phyloP scores from a whole-genome alignment of 2,888 invertebrate species.

The Melieria picta region DNA sequence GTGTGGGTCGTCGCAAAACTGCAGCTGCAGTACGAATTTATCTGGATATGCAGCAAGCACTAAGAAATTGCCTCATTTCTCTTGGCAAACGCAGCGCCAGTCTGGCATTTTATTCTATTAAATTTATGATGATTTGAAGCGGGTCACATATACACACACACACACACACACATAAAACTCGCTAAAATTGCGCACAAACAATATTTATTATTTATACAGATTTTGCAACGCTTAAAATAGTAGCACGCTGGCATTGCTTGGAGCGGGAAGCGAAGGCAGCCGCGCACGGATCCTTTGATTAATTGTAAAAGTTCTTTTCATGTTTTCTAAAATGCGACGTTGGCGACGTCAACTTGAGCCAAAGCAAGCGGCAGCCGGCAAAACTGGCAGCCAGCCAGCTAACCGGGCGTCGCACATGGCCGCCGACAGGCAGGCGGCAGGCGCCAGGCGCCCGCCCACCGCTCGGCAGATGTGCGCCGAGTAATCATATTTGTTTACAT shows the following conservation, averaged over 20 bases:
- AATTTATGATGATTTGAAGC: no score
- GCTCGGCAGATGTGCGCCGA: conserved; percentile 5
- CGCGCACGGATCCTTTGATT: conserved; percentile 28
- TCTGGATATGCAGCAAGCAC: conserved; percentile 20
- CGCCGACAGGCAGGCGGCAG: not conserved
- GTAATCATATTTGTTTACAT: conserved; percentile 32
- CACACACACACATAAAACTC: no score
- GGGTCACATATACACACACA: no score
- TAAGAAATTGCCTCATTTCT: conserved; percentile 31
- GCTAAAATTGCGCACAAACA: no score
- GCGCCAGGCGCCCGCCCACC: not conserved
- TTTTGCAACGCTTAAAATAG: no score
- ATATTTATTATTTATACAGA: no score
- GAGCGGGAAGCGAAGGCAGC: conserved; percentile 1
- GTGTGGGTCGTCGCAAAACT: no score
- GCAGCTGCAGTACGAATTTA: not conserved
- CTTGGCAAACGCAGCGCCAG: not conserved
- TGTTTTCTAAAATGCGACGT: conserved; percentile 16
- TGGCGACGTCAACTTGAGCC: conserved; percentile 17
- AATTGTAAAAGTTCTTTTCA: conserved; percentile 29
- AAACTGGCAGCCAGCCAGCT: not conserved
- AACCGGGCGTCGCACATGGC: not conserved
- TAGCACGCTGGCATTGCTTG: no score
- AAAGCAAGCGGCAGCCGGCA: conserved; percentile 17
- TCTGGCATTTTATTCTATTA: no score